A percentile compares a stretch with the other conserved stretches of the same genome.
phyloP scores from a whole-genome alignment of 1,140 invertebrate species.

The Saccostrea cuccullata region DNA sequence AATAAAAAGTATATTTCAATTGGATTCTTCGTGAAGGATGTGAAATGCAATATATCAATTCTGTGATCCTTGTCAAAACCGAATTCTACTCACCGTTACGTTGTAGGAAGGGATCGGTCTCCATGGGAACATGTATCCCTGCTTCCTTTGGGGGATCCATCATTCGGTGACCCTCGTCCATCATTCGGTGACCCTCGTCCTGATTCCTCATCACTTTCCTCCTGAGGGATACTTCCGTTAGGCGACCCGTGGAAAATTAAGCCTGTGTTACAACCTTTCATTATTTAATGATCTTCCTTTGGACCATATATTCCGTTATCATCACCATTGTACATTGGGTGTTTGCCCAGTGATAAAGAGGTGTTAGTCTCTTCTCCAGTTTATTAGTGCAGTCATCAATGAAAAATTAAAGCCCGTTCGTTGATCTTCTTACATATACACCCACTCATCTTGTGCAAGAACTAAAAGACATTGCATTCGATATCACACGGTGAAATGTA shows the following conservation, averaged over 20 bases:
- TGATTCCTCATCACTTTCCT: background rate
- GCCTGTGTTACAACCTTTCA: background rate
- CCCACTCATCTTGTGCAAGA: too few species aligned
- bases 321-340: background rate
- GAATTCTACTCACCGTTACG: background rate
- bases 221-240: background rate
- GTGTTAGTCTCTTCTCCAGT: background rate
- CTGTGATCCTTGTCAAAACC: too few species aligned
- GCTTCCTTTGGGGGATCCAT: background rate
- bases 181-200: background rate
- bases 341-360: background rate
- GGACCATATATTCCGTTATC: background rate
- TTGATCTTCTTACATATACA: background rate
- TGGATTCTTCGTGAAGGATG: too few species aligned
- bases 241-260: background rate
- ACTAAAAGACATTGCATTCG: too few species aligned
- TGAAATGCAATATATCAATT: too few species aligned
- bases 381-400: background rate
- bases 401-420: background rate
- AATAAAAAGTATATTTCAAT: too few species aligned
- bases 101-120: background rate
- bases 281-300: background rate
- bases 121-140: background rate
- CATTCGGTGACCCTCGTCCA: background rate
- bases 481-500: too few species aligned